Base-by-base conservation (phyloP, 2,113 vertebrate species). In the Oceanites oceanicus region DNA sequence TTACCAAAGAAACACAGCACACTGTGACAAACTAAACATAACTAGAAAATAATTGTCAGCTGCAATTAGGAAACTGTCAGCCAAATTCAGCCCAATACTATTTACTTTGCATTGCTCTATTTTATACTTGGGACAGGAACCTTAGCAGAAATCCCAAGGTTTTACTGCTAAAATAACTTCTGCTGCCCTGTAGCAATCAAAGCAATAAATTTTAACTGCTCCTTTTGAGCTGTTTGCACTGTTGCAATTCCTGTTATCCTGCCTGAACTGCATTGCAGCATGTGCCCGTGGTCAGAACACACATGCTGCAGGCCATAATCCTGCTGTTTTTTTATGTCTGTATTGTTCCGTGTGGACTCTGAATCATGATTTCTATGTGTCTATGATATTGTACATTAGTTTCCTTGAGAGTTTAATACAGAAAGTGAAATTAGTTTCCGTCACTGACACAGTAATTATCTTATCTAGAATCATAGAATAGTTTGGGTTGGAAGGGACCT, bases 371-470 rank as follows among this genome's bases (percentile, higher is more conserved):
- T 75, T n/a, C 55, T 44, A 0, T 40, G 42, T 49, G 45, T 38
- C 29, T 34, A 26, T 38, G n/a, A 72, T 11, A 29, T 7, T 30
- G 23, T 49, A 58, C 40, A 52, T 38, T 23, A 13, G 66, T 44
- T 90, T 44, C 36, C 71, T 52, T 61, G 53, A 50, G 70, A 58
- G 47, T 81, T 95, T 86, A 53, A 61, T 86, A 73, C 42, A 62
- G 91, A 91, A 97, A 96, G 87, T 94, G 88, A 79, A 96, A 97
- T 63, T 81, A 50, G 50, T 53, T 95, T 49, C 62, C 30, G 7
- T 67, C 71, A 86, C 74, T 86, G 89, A 82, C 70, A 44, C 75
- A 78, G 49, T 70, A 66, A 88, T 84, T 80, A 53, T 5, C 36
- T 15, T 67, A 58, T 62, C 44, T 44, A 44, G 44, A 44, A 44